Base-by-base conservation (phyloP, 1,140 invertebrate species). In the Drosophila serrata region DNA sequence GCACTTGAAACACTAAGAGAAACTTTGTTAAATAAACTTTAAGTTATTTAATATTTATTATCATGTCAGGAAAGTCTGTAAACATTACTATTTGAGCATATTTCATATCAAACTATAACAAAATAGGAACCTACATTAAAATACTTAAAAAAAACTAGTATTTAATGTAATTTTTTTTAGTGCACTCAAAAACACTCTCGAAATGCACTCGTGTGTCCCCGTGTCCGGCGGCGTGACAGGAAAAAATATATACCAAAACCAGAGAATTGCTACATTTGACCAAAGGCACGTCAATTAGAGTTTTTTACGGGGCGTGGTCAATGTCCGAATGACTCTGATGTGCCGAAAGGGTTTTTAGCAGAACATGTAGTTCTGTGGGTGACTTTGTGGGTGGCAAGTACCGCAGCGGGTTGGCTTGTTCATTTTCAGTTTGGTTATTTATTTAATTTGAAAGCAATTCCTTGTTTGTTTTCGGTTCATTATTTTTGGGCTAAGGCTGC, bases 271-370 rank as follows among this genome's bases (percentile, higher is more conserved):
- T 72, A 77, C 57, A 80, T 84, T 88, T 88, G 78, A 75, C 78
- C 76, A 80, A 68, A 82, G 73, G 86, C 76, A 84, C 72, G 84
- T 88, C 84, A 87, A 87, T 87, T 87, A 88, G 72, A 75, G 78
- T 45, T 85, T 69, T 53, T 49, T 57, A 65, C 55, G 17, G 73
- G 67, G 65, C 64, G 72, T 59, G 70, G 79, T 35, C 58, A 15
- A 48, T 58, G 80, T 80, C 76, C 55, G 67, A 84, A 80, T 72
- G 80, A 82, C 58, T 82, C 76, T 80, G 76, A 79, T 74, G 51
- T 51, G 43, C 61, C 59, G 46, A 35, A 45, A 40, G 35, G 27
- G 31, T 39, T 24, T 24, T 40, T 45, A 19, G 39, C 45, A 17
- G 51, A 29, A 51, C 17, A 53, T 60, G 35, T 57, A 46, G 48